Evolutionary conservation across 2,888 invertebrate species (phyloP).

Genomic region (Serrognathus titanus): DNA sequence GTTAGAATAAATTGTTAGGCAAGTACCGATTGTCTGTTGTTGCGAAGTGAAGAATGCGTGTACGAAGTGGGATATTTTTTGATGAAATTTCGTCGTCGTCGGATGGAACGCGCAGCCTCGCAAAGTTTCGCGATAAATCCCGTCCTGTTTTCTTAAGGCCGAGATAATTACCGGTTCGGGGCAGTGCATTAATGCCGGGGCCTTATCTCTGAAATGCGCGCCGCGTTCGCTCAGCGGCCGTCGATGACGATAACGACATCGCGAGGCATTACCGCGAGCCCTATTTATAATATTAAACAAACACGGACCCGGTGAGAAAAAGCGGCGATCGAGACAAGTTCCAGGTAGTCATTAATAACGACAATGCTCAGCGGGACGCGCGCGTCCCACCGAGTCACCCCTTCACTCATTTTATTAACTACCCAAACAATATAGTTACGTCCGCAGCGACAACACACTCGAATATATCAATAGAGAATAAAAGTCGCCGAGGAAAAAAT

Average conservation of each 20-base stretch:
- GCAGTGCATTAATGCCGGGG: no score
- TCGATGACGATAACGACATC: conserved; percentile 7
- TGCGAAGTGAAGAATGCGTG: no score
- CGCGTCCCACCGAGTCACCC: conserved; percentile 28
- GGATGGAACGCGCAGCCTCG: no score
- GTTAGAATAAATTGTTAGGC: no score
- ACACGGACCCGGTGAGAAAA: conserved; percentile 12
- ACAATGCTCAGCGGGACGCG: conserved; percentile 29
- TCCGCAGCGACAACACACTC: conserved; percentile 21
- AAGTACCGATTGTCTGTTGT: no score
- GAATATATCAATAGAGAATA: conserved; percentile 27
- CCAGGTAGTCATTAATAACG: conserved; percentile 34
- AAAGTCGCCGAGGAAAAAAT: conserved; percentile 21
- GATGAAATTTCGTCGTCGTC: no score
- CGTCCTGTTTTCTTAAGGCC: no score
- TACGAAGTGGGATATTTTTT: no score
- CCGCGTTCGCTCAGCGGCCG: background rate
- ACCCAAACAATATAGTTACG: conserved; percentile 27
- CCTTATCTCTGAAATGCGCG: no score
- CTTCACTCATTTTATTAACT: conserved; percentile 25
- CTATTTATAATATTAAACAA: conserved; percentile 15
- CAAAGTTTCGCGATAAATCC: no score
- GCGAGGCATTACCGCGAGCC: conserved; percentile 3
- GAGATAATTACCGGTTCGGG: no score
- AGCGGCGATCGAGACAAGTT: conserved; percentile 20